A percentile compares a stretch with the other conserved stretches of the same genome.
Evolutionary conservation across 2,888 invertebrate species (phyloP).

Genomic region (Cryptosula pallasiana): DNA sequence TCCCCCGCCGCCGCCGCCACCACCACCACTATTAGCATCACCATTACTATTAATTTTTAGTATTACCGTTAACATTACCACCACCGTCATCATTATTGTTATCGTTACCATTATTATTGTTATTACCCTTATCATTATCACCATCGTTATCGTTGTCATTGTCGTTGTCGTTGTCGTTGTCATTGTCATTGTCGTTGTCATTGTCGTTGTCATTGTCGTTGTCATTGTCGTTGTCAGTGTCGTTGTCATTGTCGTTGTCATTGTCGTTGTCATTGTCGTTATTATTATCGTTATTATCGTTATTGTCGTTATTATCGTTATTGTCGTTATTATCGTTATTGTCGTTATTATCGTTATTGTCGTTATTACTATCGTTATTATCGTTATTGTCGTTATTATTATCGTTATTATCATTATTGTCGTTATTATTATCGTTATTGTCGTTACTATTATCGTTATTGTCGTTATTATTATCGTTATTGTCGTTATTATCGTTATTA

Average conservation of each 20-base stretch:
- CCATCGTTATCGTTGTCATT: not conserved
- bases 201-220: constrained; percentile 1
- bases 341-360: constrained; percentile 11
- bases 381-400: too few species aligned
- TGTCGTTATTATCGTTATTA: too few species aligned
- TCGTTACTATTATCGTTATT: too few species aligned
- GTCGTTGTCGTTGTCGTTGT: too few species aligned
- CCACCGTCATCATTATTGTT: constrained; percentile 6
- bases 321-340: not conserved
- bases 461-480: too few species aligned
- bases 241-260: not conserved
- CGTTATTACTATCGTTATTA: constrained; percentile 11
- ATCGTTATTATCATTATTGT: too few species aligned
- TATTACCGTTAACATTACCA: not conserved
- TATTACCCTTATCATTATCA: too few species aligned
- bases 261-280: not conserved
- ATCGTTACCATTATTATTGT: not conserved
- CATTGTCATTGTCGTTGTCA: constrained; percentile 16
- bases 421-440: too few species aligned
- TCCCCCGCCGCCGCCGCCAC: too few species aligned
- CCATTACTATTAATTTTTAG: too few species aligned
- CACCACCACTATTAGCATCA: too few species aligned
- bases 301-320: not conserved
- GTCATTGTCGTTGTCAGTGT: not conserved
- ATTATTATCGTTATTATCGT: not conserved